Evolutionary conservation across 2,888 invertebrate species (phyloP).

Genomic region (Allacma fusca): DNA sequence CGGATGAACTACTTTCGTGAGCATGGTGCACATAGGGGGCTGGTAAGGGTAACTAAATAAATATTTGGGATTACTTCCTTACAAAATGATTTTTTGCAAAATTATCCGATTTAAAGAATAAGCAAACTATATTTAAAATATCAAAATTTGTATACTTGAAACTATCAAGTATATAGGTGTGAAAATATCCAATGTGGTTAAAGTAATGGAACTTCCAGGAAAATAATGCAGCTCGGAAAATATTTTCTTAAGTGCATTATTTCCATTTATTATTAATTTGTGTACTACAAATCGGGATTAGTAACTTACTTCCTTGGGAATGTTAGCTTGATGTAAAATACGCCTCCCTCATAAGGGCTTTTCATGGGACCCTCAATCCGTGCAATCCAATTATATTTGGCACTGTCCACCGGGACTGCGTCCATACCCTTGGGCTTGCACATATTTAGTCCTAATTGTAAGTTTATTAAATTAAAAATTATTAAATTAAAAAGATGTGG

Average conservation of each 20-base stretch:
- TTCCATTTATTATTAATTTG: too few species aligned
- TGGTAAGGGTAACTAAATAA: not conserved
- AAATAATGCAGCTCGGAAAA: too few species aligned
- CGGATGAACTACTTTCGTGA: constrained; percentile 5
- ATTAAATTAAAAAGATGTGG: not conserved
- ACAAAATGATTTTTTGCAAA: too few species aligned
- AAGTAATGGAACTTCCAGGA: too few species aligned
- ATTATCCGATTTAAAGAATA: too few species aligned
- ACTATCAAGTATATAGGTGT: too few species aligned
- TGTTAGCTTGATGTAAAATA: constrained; percentile 89
- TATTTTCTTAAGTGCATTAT: too few species aligned
- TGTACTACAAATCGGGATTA: too few species aligned
- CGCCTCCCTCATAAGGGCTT: constrained; percentile 92
- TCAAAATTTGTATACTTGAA: too few species aligned
- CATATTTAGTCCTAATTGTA: constrained; percentile 60
- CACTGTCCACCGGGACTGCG: constrained; percentile 79
- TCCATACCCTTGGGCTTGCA: constrained; percentile 88
- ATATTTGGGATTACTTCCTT: too few species aligned
- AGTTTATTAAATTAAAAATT: not conserved
- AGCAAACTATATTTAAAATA: too few species aligned
- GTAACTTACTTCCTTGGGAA: constrained; percentile 74
- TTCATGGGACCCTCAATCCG: constrained; percentile 89
- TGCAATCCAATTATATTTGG: constrained; percentile 92
- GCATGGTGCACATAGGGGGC: not conserved
- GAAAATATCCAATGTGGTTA: too few species aligned